Percentiles rank a stretch among this genome's conserved stretches.
Evolutionary conservation across 2,797 vertebrate genomes (phyloP).

Genomic region (Pipistrellus nathusii): DNA sequence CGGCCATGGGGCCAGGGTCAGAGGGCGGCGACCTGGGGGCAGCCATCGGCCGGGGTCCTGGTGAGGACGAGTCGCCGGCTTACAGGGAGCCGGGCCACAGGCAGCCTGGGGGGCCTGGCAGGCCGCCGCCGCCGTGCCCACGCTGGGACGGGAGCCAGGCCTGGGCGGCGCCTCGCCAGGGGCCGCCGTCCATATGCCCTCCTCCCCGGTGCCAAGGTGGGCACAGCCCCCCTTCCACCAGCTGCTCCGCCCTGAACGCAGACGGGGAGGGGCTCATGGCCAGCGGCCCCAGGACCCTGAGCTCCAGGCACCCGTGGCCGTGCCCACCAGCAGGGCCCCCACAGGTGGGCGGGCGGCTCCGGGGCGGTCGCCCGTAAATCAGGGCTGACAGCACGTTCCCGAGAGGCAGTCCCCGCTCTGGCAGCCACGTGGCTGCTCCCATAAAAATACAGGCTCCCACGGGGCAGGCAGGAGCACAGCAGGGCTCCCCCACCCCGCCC

Average conservation of each 20-base stretch:
- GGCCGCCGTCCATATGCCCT: constrained; percentile 57
- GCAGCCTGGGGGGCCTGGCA: constrained; percentile 56
- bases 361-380: constrained; percentile 61
- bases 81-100: constrained; percentile 5
- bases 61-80: no score
- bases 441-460: not conserved
- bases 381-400: constrained; percentile 61
- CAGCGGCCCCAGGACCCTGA: constrained; percentile 49
- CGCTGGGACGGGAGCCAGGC: constrained; percentile 64
- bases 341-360: constrained; percentile 50
- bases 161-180: constrained; percentile 51
- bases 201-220: constrained; percentile 42
- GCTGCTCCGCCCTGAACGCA: not conserved
- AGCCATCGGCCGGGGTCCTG: constrained; percentile 80
- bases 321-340: not conserved
- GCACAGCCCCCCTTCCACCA: not conserved
- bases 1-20: no score
- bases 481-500: not conserved
- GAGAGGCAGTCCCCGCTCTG: constrained; percentile 62
- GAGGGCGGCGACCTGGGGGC: not conserved
- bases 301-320: constrained; percentile 21
- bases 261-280: constrained; percentile 67
- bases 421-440: constrained; percentile 53
- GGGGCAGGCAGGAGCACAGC: not conserved
- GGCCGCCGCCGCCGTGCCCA: constrained; percentile 51